A percentile compares a stretch with the other conserved stretches of the same genome.
Conservation (phyloP, 2,113 vertebrate genomes). For the Gadus macrocephalus region DNA sequence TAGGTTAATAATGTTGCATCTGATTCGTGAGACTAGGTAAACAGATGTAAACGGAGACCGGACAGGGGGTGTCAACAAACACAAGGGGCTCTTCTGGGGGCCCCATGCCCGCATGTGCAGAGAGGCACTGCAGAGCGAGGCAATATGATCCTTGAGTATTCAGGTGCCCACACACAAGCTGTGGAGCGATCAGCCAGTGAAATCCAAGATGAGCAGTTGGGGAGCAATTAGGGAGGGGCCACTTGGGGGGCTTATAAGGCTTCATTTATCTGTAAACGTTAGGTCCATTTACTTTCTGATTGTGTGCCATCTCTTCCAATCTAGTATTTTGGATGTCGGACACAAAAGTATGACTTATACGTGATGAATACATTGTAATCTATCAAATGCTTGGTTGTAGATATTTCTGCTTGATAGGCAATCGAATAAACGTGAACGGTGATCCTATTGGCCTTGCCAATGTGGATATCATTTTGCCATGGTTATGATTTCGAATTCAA, state of each 20-base stretch:
- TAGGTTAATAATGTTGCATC: too few species aligned
- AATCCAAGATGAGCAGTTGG: slow-evolving; percentile 67
- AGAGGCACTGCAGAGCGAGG: slow-evolving; percentile 59
- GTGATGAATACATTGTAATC: not conserved
- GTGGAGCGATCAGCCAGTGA: slow-evolving; percentile 64
- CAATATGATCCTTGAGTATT: slow-evolving; percentile 70
- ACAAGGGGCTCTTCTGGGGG: slow-evolving; percentile 52
- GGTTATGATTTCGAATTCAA: not conserved
- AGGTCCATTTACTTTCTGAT: slow-evolving; percentile 38
- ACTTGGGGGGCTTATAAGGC: slow-evolving; percentile 25
- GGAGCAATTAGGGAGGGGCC: slow-evolving; percentile 34
- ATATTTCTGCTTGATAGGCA: too few species aligned
- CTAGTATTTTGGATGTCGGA: slow-evolving; percentile 27
- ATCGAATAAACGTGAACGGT: not conserved
- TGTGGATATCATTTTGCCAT: not conserved
- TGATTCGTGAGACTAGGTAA: slow-evolving; percentile 28
- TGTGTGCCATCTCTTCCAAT: slow-evolving; percentile 46
- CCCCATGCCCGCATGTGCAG: slow-evolving; percentile 33
- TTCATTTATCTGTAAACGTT: slow-evolving; percentile 56
- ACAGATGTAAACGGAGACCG: slow-evolving; percentile 57
- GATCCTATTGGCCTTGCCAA: not conserved
- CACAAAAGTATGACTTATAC: not conserved
- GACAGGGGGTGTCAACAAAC: slow-evolving; percentile 40
- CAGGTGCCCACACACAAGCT: slow-evolving; percentile 67
- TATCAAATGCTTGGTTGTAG: too few species aligned